phyloP scores from a whole-genome alignment of 1,140 invertebrate genomes.

The Lanistes nyassanus region DNA sequence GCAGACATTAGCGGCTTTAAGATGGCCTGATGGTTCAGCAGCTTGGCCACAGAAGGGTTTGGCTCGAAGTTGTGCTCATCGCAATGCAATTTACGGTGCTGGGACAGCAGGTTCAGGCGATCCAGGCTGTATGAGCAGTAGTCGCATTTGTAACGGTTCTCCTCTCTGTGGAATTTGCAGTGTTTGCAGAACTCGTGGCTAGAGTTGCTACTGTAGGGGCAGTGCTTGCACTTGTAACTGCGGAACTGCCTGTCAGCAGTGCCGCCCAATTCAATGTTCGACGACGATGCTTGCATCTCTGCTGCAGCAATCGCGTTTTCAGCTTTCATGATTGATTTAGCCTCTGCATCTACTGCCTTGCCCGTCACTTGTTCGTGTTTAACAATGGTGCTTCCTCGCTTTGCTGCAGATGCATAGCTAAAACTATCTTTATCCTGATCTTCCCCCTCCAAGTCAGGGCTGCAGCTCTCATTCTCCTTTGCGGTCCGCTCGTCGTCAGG shows the following conservation, averaged over 20 bases:
- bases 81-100: slow-evolving; percentile 45
- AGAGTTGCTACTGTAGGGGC: slow-evolving; percentile 49
- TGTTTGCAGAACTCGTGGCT: slow-evolving; percentile 44
- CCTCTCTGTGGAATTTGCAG: slow-evolving; percentile 40
- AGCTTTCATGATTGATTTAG: slow-evolving; percentile 34
- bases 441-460: slow-evolving; percentile 23
- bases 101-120: slow-evolving; percentile 39
- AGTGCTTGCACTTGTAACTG: slow-evolving; percentile 44
- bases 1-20: background rate
- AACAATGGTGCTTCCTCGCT: slow-evolving; percentile 19
- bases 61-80: slow-evolving; percentile 41
- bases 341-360: slow-evolving; percentile 24
- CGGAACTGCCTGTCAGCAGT: slow-evolving; percentile 37
- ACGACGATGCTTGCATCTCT: background rate
- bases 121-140: slow-evolving; percentile 52
- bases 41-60: slow-evolving; percentile 30
- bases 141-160: slow-evolving; percentile 50
- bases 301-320: slow-evolving; percentile 26
- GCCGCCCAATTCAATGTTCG: slow-evolving; percentile 2
- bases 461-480: slow-evolving; percentile 27
- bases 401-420: background rate
- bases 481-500: slow-evolving; percentile 20
- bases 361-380: slow-evolving; percentile 18
- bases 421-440: slow-evolving; percentile 20
- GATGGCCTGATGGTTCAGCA: slow-evolving; percentile 31